phyloP scores from a whole-genome alignment of 2,797 vertebrate genomes.

The Falco biarmicus region DNA sequence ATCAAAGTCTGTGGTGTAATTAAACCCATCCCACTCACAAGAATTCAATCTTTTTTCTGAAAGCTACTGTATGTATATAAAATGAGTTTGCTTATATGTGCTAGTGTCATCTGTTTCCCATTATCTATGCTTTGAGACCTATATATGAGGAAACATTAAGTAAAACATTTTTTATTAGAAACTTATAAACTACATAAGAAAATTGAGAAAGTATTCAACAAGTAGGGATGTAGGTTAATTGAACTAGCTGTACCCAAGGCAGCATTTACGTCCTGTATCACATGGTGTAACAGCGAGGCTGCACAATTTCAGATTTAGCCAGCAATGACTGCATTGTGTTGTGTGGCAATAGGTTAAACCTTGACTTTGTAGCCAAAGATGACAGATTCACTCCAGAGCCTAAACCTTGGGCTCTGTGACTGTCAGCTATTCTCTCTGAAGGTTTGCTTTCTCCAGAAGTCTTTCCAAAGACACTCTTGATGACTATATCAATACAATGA shows the following conservation, averaged over 20 bases:
- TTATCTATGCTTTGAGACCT: conserved; percentile 37
- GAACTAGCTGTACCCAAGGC: not conserved
- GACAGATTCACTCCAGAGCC: not conserved
- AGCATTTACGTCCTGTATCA: not conserved
- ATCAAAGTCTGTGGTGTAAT: conserved; percentile 24
- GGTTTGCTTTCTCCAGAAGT: not conserved
- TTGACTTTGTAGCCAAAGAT: not conserved
- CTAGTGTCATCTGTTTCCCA: conserved; percentile 30
- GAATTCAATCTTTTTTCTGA: not conserved
- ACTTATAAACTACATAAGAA: conserved; percentile 14
- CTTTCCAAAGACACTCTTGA: not conserved
- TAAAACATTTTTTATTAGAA: conserved; percentile 52
- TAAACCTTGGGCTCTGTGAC: not conserved
- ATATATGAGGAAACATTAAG: conserved; percentile 23
- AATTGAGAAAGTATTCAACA: not conserved
- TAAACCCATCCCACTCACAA: conserved; percentile 30
- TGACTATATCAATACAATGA: not conserved
- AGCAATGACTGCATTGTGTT: not conserved
- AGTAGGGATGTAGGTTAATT: not conserved
- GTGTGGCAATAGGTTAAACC: not conserved
- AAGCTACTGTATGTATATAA: not conserved
- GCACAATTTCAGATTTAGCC: not conserved
- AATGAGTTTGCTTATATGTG: not conserved
- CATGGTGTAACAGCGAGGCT: not conserved
- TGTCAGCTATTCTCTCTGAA: not conserved